Conservation (phyloP, 2,113 vertebrate species). For the Muntiacus reevesi region DNA sequence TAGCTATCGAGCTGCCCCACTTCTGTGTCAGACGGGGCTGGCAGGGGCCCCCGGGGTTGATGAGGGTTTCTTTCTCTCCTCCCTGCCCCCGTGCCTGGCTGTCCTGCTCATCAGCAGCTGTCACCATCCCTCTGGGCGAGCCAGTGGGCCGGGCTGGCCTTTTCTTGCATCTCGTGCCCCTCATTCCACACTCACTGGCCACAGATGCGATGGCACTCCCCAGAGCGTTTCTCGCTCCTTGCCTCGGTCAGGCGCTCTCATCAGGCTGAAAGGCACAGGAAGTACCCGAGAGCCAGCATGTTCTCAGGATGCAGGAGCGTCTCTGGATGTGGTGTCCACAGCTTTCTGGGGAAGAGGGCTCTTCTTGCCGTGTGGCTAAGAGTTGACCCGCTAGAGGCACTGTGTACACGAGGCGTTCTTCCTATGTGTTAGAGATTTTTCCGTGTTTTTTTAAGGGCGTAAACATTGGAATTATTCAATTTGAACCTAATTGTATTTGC, state of each 20-base stretch:
- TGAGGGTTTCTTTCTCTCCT: not conserved
- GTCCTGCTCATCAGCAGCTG: not conserved
- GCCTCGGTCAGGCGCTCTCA: not conserved
- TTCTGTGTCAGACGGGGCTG: not conserved
- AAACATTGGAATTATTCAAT: slow-evolving; percentile 46
- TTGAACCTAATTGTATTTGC: slow-evolving; percentile 33
- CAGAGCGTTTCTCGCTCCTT: not conserved
- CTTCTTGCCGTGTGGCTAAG: not conserved
- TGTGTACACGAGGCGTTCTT: slow-evolving; percentile 24
- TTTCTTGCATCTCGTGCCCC: not conserved
- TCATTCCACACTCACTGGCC: not conserved
- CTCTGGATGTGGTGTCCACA: not conserved
- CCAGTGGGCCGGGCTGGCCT: not conserved
- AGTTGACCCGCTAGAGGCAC: not conserved
- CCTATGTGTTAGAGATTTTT: not conserved
- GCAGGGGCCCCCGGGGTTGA: not conserved
- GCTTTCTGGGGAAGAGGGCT: not conserved
- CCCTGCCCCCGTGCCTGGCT: not conserved
- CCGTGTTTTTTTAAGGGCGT: not conserved
- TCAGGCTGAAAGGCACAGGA: not conserved
- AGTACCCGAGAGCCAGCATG: not conserved
- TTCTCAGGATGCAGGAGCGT: not conserved
- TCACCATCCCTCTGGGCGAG: not conserved
- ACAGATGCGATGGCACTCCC: not conserved
- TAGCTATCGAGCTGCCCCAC: not conserved